Evolutionary conservation across 2,113 vertebrate genomes (phyloP).

Genomic region (Entelurus aequoreus): DNA sequence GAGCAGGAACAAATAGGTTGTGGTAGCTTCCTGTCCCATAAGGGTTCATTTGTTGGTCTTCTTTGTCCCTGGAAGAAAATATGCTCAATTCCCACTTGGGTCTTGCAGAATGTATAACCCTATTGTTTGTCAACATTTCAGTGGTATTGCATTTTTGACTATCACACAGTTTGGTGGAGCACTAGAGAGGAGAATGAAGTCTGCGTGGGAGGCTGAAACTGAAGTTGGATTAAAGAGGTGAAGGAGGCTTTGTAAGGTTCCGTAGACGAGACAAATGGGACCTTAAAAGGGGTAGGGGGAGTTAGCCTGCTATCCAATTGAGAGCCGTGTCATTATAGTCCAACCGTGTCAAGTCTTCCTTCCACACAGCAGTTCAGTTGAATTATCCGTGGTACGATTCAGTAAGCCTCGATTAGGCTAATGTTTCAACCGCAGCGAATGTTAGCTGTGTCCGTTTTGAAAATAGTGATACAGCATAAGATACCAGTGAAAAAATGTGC

Average conservation of each 20-base stretch:
- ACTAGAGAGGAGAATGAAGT: conserved; percentile 27
- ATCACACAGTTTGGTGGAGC: conserved; percentile 18
- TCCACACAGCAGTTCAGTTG: not conserved
- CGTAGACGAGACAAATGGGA: conserved; percentile 37
- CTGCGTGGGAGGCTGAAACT: conserved; percentile 29
- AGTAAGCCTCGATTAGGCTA: not conserved
- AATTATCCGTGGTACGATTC: not conserved
- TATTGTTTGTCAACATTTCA: conserved; percentile 40
- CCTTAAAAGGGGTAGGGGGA: conserved; percentile 47
- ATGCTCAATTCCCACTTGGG: conserved; percentile 56
- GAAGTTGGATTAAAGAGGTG: conserved; percentile 27
- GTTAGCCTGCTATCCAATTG: conserved; percentile 53
- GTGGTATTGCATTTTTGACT: conserved; percentile 27
- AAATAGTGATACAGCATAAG: no score
- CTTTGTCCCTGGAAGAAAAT: conserved; percentile 67
- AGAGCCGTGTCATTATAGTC: conserved; percentile 35
- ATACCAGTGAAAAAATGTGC: no score
- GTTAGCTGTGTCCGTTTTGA: not conserved
- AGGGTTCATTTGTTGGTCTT: conserved; percentile 67
- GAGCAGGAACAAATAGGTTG: conserved; percentile 29
- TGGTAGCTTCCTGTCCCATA: conserved; percentile 37
- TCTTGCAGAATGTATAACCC: conserved; percentile 36
- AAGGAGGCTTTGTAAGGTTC: conserved; percentile 25
- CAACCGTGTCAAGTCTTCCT: conserved; percentile 21
- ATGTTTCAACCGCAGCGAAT: not conserved